Conservation (phyloP, 2,797 vertebrate species). For the Macropodus opercularis region DNA sequence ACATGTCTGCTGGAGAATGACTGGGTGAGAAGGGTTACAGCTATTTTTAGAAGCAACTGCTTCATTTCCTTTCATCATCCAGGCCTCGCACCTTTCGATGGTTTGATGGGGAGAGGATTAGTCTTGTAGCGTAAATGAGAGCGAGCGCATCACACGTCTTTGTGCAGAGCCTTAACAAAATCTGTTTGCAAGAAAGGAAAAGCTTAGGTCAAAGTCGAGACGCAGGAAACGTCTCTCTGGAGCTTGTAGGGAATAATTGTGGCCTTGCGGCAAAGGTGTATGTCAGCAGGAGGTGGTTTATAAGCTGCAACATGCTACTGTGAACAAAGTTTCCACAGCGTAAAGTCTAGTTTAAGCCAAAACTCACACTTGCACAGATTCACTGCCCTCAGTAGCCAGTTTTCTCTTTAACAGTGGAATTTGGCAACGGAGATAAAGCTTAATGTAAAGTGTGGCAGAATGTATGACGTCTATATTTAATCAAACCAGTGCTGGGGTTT, state of each 20-base stretch:
- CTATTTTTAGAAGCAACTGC: conserved; percentile 64
- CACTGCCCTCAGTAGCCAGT: conserved; percentile 1
- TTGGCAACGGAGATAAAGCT: conserved; percentile 38
- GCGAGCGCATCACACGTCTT: conserved; percentile 42
- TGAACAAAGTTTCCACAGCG: neutral
- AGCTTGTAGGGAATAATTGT: conserved; percentile 1
- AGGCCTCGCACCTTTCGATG: conserved; percentile 49
- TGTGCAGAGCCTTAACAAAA: conserved; percentile 60
- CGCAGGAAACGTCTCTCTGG: conserved; percentile 16
- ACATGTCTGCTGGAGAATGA: neutral
- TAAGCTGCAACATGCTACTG: neutral
- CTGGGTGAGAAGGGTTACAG: conserved; percentile 1
- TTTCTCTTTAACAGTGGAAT: conserved; percentile 46
- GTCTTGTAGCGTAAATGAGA: conserved; percentile 25
- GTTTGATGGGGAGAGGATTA: conserved; percentile 57
- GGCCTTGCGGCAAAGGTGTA: neutral
- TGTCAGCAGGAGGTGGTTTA: too few relatives aligned
- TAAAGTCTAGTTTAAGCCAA: neutral
- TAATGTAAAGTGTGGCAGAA: conserved; percentile 37
- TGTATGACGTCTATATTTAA: neutral
- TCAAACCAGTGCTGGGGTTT: conserved; percentile 13
- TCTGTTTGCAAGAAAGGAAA: conserved; percentile 43
- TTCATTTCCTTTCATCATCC: conserved; percentile 60
- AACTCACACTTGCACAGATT: conserved; percentile 20
- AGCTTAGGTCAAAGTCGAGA: neutral